These are phyloP conservation scores for Patagioenas fasciata DNA, from an alignment of 2,113 vertebrate species.

Conservation along the genomic window DNA sequence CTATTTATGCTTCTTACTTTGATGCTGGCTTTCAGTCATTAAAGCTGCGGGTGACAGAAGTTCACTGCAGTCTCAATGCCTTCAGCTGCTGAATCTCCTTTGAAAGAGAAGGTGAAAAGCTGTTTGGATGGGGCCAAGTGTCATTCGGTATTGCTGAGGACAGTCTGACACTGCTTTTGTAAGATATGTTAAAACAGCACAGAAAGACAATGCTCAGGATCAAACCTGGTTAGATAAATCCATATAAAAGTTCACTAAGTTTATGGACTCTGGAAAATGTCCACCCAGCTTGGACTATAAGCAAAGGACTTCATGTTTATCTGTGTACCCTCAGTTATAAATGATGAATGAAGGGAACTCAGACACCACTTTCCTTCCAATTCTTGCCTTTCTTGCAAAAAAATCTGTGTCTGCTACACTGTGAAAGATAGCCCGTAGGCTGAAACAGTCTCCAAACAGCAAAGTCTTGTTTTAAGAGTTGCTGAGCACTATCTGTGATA, in stretches of 20 bases:
- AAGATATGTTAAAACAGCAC: not conserved
- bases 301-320: not conserved
- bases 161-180: not conserved
- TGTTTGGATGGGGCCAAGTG: not conserved
- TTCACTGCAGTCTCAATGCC: not conserved
- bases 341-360: not conserved
- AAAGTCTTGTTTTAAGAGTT: conserved; percentile 2
- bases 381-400: not conserved
- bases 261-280: not conserved
- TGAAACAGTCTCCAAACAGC: not conserved
- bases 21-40: conserved; percentile 9
- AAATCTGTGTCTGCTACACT: not conserved
- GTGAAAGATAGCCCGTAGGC: not conserved
- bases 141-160: not conserved
- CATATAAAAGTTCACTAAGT: not conserved
- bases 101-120: not conserved
- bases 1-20: conserved; percentile 25
- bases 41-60: not conserved
- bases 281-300: not conserved
- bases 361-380: not conserved
- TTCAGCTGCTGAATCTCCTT: not conserved
- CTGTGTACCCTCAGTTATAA: not conserved
- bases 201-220: not conserved
- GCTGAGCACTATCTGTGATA: not conserved
- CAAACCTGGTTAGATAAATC: not conserved